Evolutionary conservation across 2,888 invertebrate genomes (phyloP).

Genomic region (Octonoba sinensis): DNA sequence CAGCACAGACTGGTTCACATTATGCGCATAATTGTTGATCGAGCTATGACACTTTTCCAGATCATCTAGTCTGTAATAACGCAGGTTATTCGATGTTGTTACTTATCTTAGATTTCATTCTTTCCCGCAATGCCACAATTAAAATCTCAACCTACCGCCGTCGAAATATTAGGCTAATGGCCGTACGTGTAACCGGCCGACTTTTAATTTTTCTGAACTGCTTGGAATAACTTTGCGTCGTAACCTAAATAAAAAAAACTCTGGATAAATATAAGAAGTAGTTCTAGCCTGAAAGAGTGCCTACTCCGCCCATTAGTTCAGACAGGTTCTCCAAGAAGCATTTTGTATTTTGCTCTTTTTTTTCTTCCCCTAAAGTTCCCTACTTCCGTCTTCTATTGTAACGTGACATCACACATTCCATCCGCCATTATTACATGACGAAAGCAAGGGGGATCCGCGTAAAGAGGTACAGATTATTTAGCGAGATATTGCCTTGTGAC

Average conservation of each 20-base stretch:
- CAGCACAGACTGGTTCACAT: too few species aligned
- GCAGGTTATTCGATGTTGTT: too few species aligned
- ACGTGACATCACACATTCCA: slow-evolving; percentile 52
- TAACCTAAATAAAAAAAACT: slow-evolving; percentile 5
- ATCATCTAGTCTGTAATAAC: too few species aligned
- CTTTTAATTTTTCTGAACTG: too few species aligned
- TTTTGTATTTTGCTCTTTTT: slow-evolving; percentile 15
- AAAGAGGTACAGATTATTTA: slow-evolving; percentile 34
- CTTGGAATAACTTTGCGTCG: too few species aligned
- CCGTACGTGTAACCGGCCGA: too few species aligned
- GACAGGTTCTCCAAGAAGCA: slow-evolving; percentile 33
- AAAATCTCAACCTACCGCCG: too few species aligned
- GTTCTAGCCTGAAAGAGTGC: slow-evolving; percentile 7
- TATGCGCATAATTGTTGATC: too few species aligned
- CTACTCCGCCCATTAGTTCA: slow-evolving; percentile 28
- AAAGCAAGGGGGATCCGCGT: slow-evolving; percentile 1
- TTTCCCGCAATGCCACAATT: too few species aligned
- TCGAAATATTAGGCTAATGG: too few species aligned
- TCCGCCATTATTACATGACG: slow-evolving; percentile 11
- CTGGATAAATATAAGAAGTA: slow-evolving; percentile 8
- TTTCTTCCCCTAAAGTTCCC: slow-evolving; percentile 21
- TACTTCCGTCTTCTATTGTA: slow-evolving; percentile 55
- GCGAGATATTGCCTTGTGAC: slow-evolving; percentile 30
- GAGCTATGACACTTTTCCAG: too few species aligned
- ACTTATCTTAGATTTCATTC: too few species aligned